Conservation (phyloP, 1,140 invertebrate species). For the Philopotamus ludificatus region DNA sequence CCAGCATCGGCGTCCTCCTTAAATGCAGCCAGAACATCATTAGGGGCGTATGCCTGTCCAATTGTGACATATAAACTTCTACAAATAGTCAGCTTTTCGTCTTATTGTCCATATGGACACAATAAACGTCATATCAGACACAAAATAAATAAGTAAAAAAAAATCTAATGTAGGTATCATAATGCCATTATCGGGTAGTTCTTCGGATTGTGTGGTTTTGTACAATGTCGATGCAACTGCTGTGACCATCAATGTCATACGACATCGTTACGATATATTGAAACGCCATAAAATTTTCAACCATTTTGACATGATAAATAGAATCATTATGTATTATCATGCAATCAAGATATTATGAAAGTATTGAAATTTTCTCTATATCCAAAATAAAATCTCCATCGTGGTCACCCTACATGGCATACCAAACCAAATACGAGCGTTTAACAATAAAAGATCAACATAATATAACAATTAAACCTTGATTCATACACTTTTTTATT, state of each 20-base stretch:
- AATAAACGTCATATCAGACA: slow-evolving; percentile 3
- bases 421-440: slow-evolving; percentile 17
- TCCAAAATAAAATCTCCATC: too few relatives aligned
- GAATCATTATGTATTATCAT: too few relatives aligned
- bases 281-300: too few relatives aligned
- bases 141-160: slow-evolving; percentile 11
- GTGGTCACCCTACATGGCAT: background rate
- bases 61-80: slow-evolving; percentile 22
- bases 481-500: slow-evolving; percentile 20
- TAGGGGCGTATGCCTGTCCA: background rate
- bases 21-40: background rate
- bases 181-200: slow-evolving; percentile 31
- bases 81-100: slow-evolving; percentile 10
- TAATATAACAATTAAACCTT: slow-evolving; percentile 28
- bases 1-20: background rate
- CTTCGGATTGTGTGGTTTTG: slow-evolving; percentile 15
- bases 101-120: slow-evolving; percentile 1
- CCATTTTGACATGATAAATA: too few relatives aligned
- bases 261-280: too few relatives aligned
- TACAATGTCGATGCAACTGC: slow-evolving; percentile 27
- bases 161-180: slow-evolving; percentile 14
- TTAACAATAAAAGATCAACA: slow-evolving; percentile 17
- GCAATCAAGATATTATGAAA: too few relatives aligned
- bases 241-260: slow-evolving; percentile 24
- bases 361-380: too few relatives aligned